These are phyloP conservation scores for Eonycteris spelaea DNA, from an alignment of 2,113 vertebrate species.

Conservation along the genomic window DNA sequence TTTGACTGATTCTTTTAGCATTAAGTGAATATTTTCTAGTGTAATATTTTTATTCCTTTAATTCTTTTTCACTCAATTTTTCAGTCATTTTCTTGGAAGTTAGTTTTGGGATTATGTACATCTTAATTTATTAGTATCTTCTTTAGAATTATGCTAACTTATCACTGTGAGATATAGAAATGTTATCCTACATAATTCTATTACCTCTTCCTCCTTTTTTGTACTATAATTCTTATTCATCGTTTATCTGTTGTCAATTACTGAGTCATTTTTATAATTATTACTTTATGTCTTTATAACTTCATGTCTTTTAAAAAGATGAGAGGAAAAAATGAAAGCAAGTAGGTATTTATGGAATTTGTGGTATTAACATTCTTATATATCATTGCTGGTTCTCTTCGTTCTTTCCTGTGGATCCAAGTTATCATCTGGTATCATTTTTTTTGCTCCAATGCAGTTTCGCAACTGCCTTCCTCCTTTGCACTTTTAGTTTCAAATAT, in stretches of 20 bases:
- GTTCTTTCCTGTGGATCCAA: not conserved
- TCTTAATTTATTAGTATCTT: not conserved
- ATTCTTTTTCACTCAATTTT: not conserved
- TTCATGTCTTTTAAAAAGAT: not conserved
- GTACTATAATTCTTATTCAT: not conserved
- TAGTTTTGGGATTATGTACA: not conserved
- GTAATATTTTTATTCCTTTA: not conserved
- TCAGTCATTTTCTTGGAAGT: not conserved
- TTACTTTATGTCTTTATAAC: not conserved
- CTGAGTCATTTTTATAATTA: not conserved
- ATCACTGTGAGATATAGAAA: not conserved
- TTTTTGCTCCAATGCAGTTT: not conserved
- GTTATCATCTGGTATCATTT: not conserved
- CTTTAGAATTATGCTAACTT: not conserved
- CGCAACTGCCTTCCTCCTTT: not conserved
- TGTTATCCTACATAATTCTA: not conserved
- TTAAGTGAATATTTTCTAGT: too few species aligned
- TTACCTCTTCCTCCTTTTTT: not conserved
- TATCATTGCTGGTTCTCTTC: too few species aligned
- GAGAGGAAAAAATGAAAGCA: not conserved
- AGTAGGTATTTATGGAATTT: not conserved
- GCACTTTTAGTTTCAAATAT: not conserved
- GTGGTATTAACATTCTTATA: not conserved
- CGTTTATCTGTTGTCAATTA: not conserved
- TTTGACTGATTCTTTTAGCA: too few species aligned